phyloP scores from a whole-genome alignment of 2,113 vertebrate genomes.

The Burhinus bistriatus region DNA sequence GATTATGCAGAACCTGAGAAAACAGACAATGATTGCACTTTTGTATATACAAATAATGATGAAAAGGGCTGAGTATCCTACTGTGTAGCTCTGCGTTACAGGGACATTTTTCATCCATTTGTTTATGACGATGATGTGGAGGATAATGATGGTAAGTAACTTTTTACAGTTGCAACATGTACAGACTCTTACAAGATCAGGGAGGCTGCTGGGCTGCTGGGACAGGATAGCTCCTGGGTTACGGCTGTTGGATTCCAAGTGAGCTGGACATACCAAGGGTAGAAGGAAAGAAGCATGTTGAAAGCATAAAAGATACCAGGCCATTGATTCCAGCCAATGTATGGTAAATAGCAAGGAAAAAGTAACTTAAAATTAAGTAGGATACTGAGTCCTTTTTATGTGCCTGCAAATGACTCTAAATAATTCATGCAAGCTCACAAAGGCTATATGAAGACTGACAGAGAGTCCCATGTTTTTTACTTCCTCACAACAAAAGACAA shows the following conservation, averaged over 20 bases:
- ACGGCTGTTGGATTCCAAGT: neutral
- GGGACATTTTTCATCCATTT: neutral
- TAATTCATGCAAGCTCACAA: neutral
- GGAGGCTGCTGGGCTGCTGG: neutral
- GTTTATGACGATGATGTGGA: neutral
- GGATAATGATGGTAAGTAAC: neutral
- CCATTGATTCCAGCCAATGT: neutral
- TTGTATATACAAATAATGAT: neutral
- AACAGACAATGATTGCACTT: neutral
- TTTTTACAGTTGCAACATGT: neutral
- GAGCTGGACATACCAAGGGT: accelerated
- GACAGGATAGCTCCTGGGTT: neutral
- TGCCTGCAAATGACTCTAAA: neutral
- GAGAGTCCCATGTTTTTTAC: neutral
- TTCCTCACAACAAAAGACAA: neutral
- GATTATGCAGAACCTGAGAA: neutral
- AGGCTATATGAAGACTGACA: neutral
- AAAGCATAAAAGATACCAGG: neutral
- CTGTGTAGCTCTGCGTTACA: neutral
- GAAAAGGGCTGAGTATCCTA: neutral
- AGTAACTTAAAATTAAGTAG: neutral
- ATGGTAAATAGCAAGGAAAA: neutral
- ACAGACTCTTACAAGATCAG: neutral
- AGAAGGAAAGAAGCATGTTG: neutral
- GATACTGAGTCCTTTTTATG: neutral